A percentile compares a stretch with the other conserved stretches of the same genome.
Evolutionary conservation across 2,797 vertebrate species (phyloP).

Genomic region (Cephalopachus bancanus): DNA sequence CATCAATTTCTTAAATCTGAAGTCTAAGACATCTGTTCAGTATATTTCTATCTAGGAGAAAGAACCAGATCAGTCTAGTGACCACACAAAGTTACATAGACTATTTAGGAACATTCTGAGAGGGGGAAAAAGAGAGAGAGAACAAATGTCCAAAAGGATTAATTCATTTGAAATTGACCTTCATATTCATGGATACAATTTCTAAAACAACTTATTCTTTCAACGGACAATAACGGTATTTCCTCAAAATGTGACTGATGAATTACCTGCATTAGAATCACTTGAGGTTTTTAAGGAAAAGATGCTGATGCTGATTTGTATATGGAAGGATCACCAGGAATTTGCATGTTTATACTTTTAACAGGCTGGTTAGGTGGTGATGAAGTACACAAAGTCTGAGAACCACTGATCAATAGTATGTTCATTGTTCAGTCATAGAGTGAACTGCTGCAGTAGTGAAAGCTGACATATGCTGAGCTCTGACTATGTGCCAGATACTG

Average conservation of each 20-base stretch:
- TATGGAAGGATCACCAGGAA: neutral
- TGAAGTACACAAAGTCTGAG: neutral
- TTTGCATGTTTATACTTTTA: neutral
- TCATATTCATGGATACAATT: constrained; percentile 5
- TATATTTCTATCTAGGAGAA: constrained; percentile 17
- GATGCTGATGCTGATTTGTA: neutral
- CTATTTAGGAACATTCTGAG: neutral
- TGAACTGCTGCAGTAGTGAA: neutral
- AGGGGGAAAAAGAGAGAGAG: neutral
- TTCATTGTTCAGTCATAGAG: neutral
- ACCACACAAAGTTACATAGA: neutral
- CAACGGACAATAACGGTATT: neutral
- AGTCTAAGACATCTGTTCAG: neutral
- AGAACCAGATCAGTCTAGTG: neutral
- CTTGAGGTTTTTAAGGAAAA: neutral
- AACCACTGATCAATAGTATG: neutral
- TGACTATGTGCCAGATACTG: neutral
- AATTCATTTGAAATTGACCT: neutral
- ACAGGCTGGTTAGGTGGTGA: neutral
- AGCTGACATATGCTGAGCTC: constrained; percentile 30
- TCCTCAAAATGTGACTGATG: neutral
- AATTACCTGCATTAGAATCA: neutral
- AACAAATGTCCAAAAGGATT: neutral
- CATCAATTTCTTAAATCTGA: constrained; percentile 50
- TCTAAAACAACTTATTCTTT: constrained; percentile 47